Evolutionary conservation across 2,113 vertebrate species (phyloP), one percentile per base, ranked within the genome.

Genomic region (Ceyx melanurus): DNA sequence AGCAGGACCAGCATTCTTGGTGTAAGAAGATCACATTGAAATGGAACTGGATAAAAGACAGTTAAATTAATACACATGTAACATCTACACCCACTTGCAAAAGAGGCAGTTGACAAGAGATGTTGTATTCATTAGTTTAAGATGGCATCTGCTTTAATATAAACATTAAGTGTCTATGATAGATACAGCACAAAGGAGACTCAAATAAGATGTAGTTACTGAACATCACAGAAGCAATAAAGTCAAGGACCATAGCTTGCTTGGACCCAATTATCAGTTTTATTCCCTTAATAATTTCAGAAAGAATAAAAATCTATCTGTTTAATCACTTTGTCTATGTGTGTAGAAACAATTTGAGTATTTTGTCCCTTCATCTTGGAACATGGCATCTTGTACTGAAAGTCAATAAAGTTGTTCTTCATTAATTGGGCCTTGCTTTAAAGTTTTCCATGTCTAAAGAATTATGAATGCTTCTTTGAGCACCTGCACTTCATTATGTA

Each of bases 311-410:
- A 86, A 73, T 17, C 20, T 40, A 3, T 35, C 43, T 50, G 3
- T 26, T 43, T 54, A 2, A 29, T 43, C 13, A 51, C 46, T 88
- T 61, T 54, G 6, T 40, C 22, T 67, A 5, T 45, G 6, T 29
- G 8, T 26, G 22, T 18, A 46, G 16, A 66, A 78, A 61, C 1
- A 46, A 68, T 22, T 21, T 48, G 46, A 48, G 19, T 9, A 48
- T 10, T 46, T 18, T 56, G 3, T 82, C 43, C 16, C 22, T 35
- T 79, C 10, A 23, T 50, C 22, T 78, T 40, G 29, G 26, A 48
- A 50, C 0, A 0, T 13, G 18, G 11, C 15, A 26, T 45, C 29
- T 71, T 72, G 8, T n/a, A 31, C 0, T 11, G 48, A 53, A 78
- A 82, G 43, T 37, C 15, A 75, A 19, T 23, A 31, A 86, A 79